phyloP scores from a whole-genome alignment of 2,888 invertebrate genomes.

The Aspidiotus rigidus region DNA sequence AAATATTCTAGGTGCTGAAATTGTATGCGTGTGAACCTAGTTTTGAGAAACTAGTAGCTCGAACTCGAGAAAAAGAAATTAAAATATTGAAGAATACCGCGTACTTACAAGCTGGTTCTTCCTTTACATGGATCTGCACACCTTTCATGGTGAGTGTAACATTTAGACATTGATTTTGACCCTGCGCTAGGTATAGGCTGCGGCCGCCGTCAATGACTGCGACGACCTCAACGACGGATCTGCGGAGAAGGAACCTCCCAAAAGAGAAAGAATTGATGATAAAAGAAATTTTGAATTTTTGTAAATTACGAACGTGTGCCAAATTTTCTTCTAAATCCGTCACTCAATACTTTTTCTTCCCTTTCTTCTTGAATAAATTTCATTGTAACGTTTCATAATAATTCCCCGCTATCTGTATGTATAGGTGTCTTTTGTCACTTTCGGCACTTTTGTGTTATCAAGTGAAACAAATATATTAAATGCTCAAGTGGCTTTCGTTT shows the following conservation, averaged over 20 bases:
- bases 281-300: no score
- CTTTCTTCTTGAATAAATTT: no score
- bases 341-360: slow-evolving; percentile 15
- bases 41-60: slow-evolving; percentile 50
- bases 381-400: no score
- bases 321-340: not conserved
- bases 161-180: no score
- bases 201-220: no score
- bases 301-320: no score
- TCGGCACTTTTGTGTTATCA: slow-evolving; percentile 78
- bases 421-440: slow-evolving; percentile 62
- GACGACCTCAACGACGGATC: no score
- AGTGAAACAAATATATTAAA: slow-evolving; percentile 75
- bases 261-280: no score
- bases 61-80: slow-evolving; percentile 51
- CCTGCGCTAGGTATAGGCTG: no score
- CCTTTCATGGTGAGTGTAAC: slow-evolving; percentile 50
- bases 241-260: no score
- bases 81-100: slow-evolving; percentile 50
- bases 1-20: slow-evolving; percentile 46
- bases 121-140: slow-evolving; percentile 54
- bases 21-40: slow-evolving; percentile 56
- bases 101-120: slow-evolving; percentile 49
- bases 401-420: slow-evolving; percentile 1
- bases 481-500: slow-evolving; percentile 87